Base-by-base conservation (phyloP, 1,140 invertebrate genomes). In the Chelonus insularis region DNA sequence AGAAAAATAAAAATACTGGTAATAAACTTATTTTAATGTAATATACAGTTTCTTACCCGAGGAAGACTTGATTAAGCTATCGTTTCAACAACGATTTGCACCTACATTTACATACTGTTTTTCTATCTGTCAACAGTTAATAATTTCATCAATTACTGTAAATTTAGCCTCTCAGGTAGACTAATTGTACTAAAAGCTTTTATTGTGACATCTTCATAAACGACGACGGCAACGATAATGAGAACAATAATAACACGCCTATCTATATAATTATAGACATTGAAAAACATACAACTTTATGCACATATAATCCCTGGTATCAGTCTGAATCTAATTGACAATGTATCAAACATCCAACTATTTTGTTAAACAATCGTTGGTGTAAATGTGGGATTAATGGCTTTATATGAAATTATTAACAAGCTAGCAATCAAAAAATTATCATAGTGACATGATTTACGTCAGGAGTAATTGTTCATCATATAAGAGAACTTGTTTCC, bases 251-350 rank as follows among this genome's bases (percentile, higher is more conserved):
- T 32, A 39, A 57, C 34, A 58, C 50, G 50, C n/a, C 20, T 58
- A 55, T 45, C 8, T 41, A n/a, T 58, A 48, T 29, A 57, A 25
- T 20, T 45, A 57, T 41, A 51, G 41, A 60, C 57, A 66, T 56
- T 37, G 60, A 60, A 51, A 36, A 45, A 47, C 52, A 55, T 37
- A 60, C 58, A 60, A 39, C 50, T 60, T 61, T 18, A 48, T 62
- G 29, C 37, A 51, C 45, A 68, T 76, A 78, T 74, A 79, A 81
- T 79, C 76, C 77, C 76, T 79, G 74, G 76, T 75, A 65, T 81
- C 79, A 81, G 79, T 81, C 79, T 81, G 79, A 80, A 81, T 79
- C 79, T 81, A 81, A 81, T 81, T 81, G 79, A 81, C 79, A 80
- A 79, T 76, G 76, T 79, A 76, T 74, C 73, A 73, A 74, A 77